A percentile compares a stretch with the other conserved stretches of the same genome.
phyloP scores from a whole-genome alignment of 1,140 invertebrate species.

The Drosophila fuyamai region DNA sequence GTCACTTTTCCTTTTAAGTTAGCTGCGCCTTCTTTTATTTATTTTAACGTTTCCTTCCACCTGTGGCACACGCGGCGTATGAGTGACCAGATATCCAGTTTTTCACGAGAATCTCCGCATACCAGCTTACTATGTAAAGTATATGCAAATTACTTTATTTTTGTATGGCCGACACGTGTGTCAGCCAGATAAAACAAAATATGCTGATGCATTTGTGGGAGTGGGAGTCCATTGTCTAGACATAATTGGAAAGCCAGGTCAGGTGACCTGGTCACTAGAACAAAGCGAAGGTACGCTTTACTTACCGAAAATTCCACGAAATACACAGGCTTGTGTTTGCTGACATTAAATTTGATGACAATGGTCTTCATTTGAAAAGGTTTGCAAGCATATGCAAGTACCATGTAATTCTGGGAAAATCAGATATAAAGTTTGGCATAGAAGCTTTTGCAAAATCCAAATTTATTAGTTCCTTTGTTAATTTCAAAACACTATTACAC shows the following conservation, averaged over 20 bases:
- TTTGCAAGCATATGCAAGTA: neutral
- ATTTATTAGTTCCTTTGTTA: neutral
- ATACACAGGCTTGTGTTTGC: neutral
- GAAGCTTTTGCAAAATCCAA: neutral
- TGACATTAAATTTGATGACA: conserved; percentile 12
- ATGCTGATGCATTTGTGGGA: conserved; percentile 13
- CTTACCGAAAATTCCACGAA: conserved; percentile 18
- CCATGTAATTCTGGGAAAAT: neutral
- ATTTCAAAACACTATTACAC: too few relatives aligned
- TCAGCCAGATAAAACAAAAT: conserved; percentile 15
- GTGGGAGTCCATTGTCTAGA: conserved; percentile 53
- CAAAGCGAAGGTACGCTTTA: neutral
- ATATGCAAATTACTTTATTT: conserved; percentile 81
- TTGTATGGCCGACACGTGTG: conserved; percentile 66
- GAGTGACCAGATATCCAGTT: conserved; percentile 41
- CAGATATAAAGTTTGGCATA: neutral
- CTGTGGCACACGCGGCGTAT: conserved; percentile 69
- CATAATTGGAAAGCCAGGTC: conserved; percentile 51
- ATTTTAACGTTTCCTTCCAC: conserved; percentile 29
- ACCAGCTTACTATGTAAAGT: conserved; percentile 50
- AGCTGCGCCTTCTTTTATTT: conserved; percentile 12
- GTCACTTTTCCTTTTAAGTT: conserved; percentile 38
- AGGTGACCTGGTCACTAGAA: conserved; percentile 2
- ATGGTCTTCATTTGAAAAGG: neutral
- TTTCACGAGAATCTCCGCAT: conserved; percentile 39